Percentiles rank a stretch among this genome's conserved stretches.
These are phyloP conservation scores for Gonioctena quinquepunctata DNA, from an alignment of 1,140 invertebrate genomes.

Conservation along the genomic window DNA sequence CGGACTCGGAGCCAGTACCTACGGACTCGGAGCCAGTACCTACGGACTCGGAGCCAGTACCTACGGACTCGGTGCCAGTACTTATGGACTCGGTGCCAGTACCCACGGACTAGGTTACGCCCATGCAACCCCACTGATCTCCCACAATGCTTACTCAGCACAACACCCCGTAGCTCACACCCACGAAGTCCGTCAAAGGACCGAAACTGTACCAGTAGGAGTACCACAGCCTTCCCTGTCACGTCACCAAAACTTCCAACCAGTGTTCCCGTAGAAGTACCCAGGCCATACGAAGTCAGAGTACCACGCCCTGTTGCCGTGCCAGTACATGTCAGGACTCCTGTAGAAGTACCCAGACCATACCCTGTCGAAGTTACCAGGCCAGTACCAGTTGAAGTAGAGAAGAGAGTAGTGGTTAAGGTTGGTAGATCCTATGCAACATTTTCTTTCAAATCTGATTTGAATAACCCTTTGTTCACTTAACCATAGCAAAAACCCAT, in stretches of 20 bases:
- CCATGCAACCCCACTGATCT: background rate
- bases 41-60: background rate
- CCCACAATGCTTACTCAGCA: background rate
- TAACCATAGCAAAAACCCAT: too few species aligned
- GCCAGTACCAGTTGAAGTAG: conserved; percentile 19
- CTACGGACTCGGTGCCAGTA: background rate
- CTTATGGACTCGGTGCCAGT: background rate
- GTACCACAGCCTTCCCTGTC: conserved; percentile 54
- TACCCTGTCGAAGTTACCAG: conserved; percentile 28
- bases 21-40: background rate
- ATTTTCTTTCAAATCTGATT: too few species aligned
- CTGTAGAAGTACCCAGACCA: conserved; percentile 32
- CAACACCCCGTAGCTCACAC: conserved; percentile 20
- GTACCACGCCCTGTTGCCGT: conserved; percentile 41
- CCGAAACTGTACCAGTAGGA: conserved; percentile 42
- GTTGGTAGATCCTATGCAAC: too few species aligned
- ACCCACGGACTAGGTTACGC: background rate
- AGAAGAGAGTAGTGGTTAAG: conserved; percentile 10
- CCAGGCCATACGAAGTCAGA: conserved; percentile 42
- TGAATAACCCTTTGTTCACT: too few species aligned
- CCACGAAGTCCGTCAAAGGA: conserved; percentile 31
- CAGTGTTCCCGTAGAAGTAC: conserved; percentile 40
- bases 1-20: background rate
- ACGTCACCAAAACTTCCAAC: conserved; percentile 30
- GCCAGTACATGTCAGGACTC: conserved; percentile 32